Evolutionary conservation across 2,888 invertebrate genomes (phyloP).

Genomic region (Bedellia somnulentella): DNA sequence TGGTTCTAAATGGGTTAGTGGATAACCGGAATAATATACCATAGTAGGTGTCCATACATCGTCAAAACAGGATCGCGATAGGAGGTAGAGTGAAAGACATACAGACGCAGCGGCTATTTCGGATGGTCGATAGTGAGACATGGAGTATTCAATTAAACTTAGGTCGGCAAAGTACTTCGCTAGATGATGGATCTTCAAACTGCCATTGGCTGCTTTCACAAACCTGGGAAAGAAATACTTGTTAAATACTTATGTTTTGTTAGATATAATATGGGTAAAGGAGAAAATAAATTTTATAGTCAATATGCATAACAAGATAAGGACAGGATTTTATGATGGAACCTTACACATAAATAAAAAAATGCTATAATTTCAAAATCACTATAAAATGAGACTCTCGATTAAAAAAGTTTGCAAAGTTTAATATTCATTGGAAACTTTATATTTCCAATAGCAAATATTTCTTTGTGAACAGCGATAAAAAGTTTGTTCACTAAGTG

Average conservation of each 20-base stretch:
- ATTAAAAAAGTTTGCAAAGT: too few species aligned
- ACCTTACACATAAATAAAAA: too few species aligned
- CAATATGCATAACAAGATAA: neutral
- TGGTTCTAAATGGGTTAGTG: conserved; percentile 67
- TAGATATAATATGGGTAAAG: neutral
- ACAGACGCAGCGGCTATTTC: conserved; percentile 80
- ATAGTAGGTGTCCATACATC: conserved; percentile 75
- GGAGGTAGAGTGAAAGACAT: conserved; percentile 66
- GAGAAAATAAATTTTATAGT: neutral
- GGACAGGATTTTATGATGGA: neutral
- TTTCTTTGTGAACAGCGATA: too few species aligned
- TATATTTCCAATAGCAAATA: too few species aligned
- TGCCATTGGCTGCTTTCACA: conserved; percentile 63
- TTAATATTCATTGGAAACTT: too few species aligned
- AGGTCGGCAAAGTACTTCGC: conserved; percentile 93
- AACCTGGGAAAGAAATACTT: conserved; percentile 36
- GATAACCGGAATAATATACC: conserved; percentile 75
- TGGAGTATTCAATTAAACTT: conserved; percentile 75
- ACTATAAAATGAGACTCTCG: too few species aligned
- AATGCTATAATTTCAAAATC: too few species aligned
- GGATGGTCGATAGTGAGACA: conserved; percentile 81
- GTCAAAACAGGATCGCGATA: conserved; percentile 48
- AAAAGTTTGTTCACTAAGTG: too few species aligned
- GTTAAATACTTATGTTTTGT: neutral
- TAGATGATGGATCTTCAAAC: conserved; percentile 68